phyloP scores from a whole-genome alignment of 2,113 vertebrate species.

The Isichthys henryi region DNA sequence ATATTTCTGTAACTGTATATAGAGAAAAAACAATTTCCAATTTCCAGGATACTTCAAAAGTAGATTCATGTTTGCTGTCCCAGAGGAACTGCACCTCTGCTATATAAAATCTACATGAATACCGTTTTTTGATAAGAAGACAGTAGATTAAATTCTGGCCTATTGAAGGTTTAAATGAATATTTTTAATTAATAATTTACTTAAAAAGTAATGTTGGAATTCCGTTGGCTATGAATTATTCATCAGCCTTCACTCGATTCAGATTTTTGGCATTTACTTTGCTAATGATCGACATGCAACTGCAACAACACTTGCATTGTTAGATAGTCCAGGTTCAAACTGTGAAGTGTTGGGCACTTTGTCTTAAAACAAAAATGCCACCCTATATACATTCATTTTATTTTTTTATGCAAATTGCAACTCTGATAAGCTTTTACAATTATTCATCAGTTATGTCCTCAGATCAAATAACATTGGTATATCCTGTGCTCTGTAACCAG shows the following conservation, averaged over 20 bases:
- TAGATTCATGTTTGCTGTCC: neutral
- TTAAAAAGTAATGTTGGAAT: neutral
- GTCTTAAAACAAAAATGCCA: neutral
- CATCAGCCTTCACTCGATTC: neutral
- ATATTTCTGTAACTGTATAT: neutral
- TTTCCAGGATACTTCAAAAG: neutral
- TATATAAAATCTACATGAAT: neutral
- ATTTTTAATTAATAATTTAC: neutral
- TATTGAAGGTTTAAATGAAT: neutral
- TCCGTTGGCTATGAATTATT: neutral
- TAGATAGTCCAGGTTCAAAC: neutral
- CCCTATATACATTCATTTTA: neutral
- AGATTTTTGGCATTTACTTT: neutral
- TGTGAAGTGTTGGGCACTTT: neutral
- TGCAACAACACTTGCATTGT: neutral
- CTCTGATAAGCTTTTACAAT: neutral
- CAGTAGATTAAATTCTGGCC: neutral
- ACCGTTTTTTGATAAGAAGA: neutral
- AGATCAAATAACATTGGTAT: neutral
- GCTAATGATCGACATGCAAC: neutral
- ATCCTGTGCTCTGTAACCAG: neutral
- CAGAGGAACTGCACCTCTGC: neutral
- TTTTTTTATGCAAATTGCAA: neutral
- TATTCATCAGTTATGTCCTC: neutral
- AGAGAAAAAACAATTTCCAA: neutral